These are phyloP conservation scores for Macquaria ambigua DNA, from an alignment of 2,113 vertebrate genomes.

Conservation along the genomic window DNA sequence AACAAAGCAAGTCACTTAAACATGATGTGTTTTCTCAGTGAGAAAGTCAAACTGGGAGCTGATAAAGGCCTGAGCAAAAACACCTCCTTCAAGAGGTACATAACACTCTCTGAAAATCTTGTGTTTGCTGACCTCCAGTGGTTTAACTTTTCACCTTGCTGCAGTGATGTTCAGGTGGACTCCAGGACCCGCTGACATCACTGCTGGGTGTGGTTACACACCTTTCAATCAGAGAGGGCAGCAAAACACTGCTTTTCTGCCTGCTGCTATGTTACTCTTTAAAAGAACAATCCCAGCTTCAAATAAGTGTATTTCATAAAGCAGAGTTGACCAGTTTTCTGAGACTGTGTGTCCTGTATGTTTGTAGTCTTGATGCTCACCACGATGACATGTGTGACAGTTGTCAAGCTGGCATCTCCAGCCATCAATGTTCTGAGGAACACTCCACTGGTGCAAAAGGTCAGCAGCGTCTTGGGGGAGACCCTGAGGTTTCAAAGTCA, in stretches of 20 bases:
- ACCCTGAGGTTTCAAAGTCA: slow-evolving; percentile 84
- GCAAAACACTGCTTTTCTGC: not conserved
- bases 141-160: not conserved
- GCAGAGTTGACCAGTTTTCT: not conserved
- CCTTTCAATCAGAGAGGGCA: not conserved
- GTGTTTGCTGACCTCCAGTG: not conserved
- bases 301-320: not conserved
- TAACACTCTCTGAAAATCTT: not conserved
- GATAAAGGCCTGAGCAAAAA: not conserved
- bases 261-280: not conserved
- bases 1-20: slow-evolving; percentile 8
- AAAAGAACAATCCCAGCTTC: not conserved
- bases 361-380: slow-evolving; percentile 81
- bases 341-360: not conserved
- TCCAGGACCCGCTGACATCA: not conserved
- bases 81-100: not conserved
- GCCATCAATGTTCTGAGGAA: slow-evolving; percentile 94
- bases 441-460: slow-evolving; percentile 95
- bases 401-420: slow-evolving; percentile 88
- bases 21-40: not conserved
- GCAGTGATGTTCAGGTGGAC: not conserved
- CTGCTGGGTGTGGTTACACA: not conserved
- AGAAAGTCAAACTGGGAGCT: not conserved
- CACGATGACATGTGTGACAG: slow-evolving; percentile 96
- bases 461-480: slow-evolving; percentile 95